These are phyloP conservation scores for Diadumene lineata DNA, from an alignment of 92 coral and sea anemone genomes.

Conservation along the genomic window DNA sequence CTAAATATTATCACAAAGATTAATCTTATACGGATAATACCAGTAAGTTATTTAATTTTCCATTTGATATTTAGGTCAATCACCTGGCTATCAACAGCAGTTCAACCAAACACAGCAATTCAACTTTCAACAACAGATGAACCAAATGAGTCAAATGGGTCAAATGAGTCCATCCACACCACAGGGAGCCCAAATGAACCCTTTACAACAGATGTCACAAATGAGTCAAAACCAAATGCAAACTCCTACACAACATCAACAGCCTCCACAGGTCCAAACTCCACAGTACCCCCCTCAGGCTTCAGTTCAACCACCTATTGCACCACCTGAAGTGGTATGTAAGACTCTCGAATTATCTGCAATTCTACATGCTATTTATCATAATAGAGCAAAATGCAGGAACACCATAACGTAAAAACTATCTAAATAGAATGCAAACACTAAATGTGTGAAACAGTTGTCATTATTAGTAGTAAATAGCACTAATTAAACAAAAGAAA, in stretches of 20 bases:
- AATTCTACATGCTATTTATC: no score
- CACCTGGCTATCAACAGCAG: slow-evolving; percentile 74
- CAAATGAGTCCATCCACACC: slow-evolving; percentile 63
- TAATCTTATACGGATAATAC: no score
- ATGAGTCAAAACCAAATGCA: slow-evolving; percentile 60
- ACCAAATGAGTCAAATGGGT: slow-evolving; percentile 39
- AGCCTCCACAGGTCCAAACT: slow-evolving; percentile 49
- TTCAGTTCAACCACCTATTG: slow-evolving; percentile 53
- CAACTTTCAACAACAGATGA: slow-evolving; percentile 82
- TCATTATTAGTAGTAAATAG: no score
- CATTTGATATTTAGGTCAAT: slow-evolving; percentile 61
- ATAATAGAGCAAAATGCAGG: no score
- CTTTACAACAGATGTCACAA: slow-evolving; percentile 38
- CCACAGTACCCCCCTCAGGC: slow-evolving; percentile 56
- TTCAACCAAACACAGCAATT: slow-evolving; percentile 66
- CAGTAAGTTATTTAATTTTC: no score
- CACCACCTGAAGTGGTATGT: slow-evolving; percentile 21
- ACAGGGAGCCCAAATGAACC: slow-evolving; percentile 56
- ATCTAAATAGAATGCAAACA: no score
- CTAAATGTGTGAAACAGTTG: no score
- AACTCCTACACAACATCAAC: slow-evolving; percentile 60
- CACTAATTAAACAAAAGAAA: no score
- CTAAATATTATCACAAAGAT: no score
- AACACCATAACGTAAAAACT: no score
- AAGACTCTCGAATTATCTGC: no score